Conservation (phyloP, 2,113 vertebrate species). For the Gambusia affinis region DNA sequence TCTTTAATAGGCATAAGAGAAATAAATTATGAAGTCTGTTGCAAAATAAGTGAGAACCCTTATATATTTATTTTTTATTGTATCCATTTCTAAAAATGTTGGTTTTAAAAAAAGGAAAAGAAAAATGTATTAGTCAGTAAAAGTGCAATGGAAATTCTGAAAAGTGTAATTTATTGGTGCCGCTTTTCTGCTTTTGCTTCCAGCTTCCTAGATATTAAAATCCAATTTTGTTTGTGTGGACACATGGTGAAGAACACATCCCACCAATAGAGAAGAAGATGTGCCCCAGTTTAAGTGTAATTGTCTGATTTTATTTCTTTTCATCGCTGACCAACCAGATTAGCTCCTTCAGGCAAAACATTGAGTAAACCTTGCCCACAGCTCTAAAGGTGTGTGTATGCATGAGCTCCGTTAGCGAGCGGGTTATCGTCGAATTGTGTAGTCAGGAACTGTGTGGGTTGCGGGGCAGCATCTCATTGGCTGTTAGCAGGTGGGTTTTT, state of each 20-base stretch:
- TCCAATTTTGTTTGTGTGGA: neutral
- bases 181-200: neutral
- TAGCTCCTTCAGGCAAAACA: slow-evolving; percentile 35
- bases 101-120: no score
- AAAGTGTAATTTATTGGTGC: neutral
- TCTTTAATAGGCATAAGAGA: no score
- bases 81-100: no score
- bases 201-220: neutral
- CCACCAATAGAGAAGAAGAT: slow-evolving; percentile 40
- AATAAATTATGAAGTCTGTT: no score
- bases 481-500: slow-evolving; percentile 63
- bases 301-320: slow-evolving; percentile 29
- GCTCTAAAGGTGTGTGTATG: slow-evolving; percentile 30
- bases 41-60: no score
- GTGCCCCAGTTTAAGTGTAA: slow-evolving; percentile 13
- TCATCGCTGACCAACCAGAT: slow-evolving; percentile 42
- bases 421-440: slow-evolving; percentile 26
- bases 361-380: slow-evolving; percentile 22
- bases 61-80: no score
- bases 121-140: no score
- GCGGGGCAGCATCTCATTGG: slow-evolving; percentile 66
- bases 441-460: slow-evolving; percentile 70
- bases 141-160: neutral
- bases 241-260: slow-evolving; percentile 30
- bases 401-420: slow-evolving; percentile 28